Conservation (phyloP, 2,888 invertebrate genomes). For the Priocnemis perturbator region DNA sequence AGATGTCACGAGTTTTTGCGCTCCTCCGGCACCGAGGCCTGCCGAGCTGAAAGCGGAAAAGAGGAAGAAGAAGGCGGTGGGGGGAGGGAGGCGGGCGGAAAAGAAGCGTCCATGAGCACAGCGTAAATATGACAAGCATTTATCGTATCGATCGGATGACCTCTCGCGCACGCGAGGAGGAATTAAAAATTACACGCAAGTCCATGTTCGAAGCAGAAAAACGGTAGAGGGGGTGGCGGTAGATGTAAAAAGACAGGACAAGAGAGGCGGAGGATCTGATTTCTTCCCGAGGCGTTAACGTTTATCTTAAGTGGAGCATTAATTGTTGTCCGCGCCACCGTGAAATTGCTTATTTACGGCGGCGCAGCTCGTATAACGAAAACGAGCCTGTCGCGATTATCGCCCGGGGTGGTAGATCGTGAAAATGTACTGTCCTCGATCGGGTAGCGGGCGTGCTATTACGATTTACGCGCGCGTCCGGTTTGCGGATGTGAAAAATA, state of each 20-base stretch:
- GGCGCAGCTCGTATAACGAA: neutral
- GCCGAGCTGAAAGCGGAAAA: neutral
- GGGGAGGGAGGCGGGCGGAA: neutral
- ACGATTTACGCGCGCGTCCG: neutral
- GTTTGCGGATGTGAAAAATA: too few species aligned
- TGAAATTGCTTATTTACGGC: neutral
- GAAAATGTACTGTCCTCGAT: neutral
- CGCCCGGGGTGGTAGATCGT: conserved; percentile 20
- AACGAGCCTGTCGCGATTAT: neutral
- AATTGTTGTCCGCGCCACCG: conserved; percentile 3
- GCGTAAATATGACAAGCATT: neutral
- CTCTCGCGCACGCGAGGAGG: neutral
- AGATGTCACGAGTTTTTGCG: neutral
- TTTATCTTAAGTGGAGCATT: neutral
- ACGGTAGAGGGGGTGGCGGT: too few species aligned
- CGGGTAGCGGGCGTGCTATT: neutral
- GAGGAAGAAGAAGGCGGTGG: neutral
- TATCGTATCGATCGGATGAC: neutral
- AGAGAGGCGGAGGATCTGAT: too few species aligned
- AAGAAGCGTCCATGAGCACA: neutral
- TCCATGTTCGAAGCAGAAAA: too few species aligned
- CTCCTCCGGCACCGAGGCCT: neutral
- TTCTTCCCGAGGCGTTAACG: neutral
- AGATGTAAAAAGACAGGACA: too few species aligned
- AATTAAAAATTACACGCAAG: conserved; percentile 4